Base-by-base conservation (phyloP, 2,888 invertebrate genomes). In the Ctenicera cuprea region DNA sequence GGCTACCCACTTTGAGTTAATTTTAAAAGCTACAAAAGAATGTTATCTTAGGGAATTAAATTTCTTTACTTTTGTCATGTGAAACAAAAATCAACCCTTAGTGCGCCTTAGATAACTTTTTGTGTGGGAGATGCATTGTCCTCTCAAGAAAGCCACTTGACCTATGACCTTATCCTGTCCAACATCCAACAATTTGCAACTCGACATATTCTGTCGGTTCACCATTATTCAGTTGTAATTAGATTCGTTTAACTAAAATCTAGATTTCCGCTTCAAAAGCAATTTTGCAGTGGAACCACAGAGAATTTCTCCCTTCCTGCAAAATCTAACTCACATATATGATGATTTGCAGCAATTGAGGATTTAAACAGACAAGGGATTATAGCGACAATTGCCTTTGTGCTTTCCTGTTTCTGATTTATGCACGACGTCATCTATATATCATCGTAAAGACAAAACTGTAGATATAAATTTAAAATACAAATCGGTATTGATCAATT, bases 241-340 rank as follows among this genome's bases (percentile, higher is more conserved):
- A 54, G 54, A 3, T 54, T 54, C 54, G 30, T 54, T 54, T 54
- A 22, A 54, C n/a, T 14, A 14, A 54, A 54, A 14, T 11, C 16
- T 14, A 33, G 14, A 54, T 33, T 26, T 54, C 54, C 33, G 54
- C 16, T 16, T 33, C 30, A 54, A 54, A 43, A 16, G 14, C n/a
- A 3, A 14, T n/a, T 43, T 16, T n/a, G 8, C 16, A 14, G 43
- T 43, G 2, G n/a, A 43, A 30, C 54, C 54, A 16, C 54, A 54
- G n/a, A 5, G n/a, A 5, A 22, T 8, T 54, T 22, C 11, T 14
- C 30, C 14, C 54, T 12, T 30, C n/a, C 12, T 54, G 30, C 54
- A 54, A 54, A 54, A 54, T 54, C 30, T 54, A 54, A 54, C 22
- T 30, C 54, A n/a, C n/a, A 54, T 16, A 54, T 16, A 54, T 33